Conservation (phyloP, 2,113 vertebrate species). For the Melanocharis versteri region DNA sequence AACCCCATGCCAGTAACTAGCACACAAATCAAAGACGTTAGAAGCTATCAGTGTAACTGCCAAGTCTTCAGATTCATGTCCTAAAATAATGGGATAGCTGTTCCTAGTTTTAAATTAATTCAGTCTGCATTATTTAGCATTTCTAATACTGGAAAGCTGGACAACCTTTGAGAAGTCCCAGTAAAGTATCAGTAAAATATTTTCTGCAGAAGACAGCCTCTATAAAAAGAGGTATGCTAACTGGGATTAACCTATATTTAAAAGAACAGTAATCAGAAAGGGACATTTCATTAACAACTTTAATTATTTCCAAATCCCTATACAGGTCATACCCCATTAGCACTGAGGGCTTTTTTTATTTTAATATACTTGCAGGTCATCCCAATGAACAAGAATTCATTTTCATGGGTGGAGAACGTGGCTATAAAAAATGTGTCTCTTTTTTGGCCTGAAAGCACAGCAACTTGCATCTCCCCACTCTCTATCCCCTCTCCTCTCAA, state of each 20-base stretch:
- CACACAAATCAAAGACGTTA: background rate
- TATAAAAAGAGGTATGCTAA: conserved; percentile 53
- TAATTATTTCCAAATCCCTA: conserved; percentile 77
- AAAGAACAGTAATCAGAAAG: conserved; percentile 55
- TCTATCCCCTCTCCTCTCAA: background rate
- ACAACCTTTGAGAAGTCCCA: conserved; percentile 8
- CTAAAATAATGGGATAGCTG: conserved; percentile 22
- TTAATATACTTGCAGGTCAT: conserved; percentile 38
- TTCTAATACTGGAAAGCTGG: conserved; percentile 7
- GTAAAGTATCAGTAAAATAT: background rate
- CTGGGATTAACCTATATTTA: conserved; percentile 67
- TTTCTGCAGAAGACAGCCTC: conserved; percentile 14
- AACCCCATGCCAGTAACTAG: background rate
- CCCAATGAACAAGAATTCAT: background rate
- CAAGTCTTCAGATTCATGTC: background rate
- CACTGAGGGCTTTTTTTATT: conserved; percentile 5
- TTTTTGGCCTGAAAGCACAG: background rate
- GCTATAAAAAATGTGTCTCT: background rate
- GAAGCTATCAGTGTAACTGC: background rate
- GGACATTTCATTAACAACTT: conserved; percentile 63
- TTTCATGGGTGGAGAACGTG: accelerated
- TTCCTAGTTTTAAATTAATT: background rate
- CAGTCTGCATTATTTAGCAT: background rate
- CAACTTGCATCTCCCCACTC: background rate
- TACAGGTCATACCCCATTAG: conserved; percentile 63